Base-by-base conservation (phyloP, 2,797 vertebrate genomes). In the Staurois parvus region DNA sequence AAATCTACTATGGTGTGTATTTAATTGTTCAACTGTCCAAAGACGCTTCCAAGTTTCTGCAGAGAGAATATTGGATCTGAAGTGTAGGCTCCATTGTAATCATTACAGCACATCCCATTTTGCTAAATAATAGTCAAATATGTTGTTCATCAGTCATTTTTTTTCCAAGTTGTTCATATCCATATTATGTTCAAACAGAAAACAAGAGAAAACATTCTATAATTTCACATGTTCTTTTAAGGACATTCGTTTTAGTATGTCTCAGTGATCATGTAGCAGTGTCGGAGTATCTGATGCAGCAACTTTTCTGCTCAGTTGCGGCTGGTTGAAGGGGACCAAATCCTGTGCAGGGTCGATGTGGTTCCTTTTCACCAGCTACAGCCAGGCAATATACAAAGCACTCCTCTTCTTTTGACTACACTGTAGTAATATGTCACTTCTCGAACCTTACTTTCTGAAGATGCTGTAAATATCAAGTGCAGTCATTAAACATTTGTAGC, bases 251-350 rank as follows among this genome's bases (percentile, higher is more conserved):
- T 24, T 11, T 56, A 4, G 5, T 56, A 56, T 21, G 21, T 56
- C 21, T 56, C 52, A 24, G 19, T 24, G 19, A 56, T 56, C 48
- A 48, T 52, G 17, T 70, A 12, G 30, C 56, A 28, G 11, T 13
- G 42, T 13, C 42, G 2, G 48, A 11, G 13, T 19, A 48, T 64
- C n/a, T 40, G 30, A n/a, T 42, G 59, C 59, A 40, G 45, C 45
- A 45, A 4, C 4, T 13, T 28, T 62, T 67, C 32, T 90, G 90
- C 28, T 78, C 90, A 91, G 77, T 92, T 84, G 81, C 93, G 91
- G 93, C 93, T 93, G 93, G 92, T 94, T 94, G 92, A 94, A 94
- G 92, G 93, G 93, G 93, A 94, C 92, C 93, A 94, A 94, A 93
- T 93, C 93, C 90, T 90, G 88, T 90, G 85, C 86, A 90, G 90